Evolutionary conservation across 2,797 vertebrate species (phyloP).

Genomic region (Tragopan temminckii): DNA sequence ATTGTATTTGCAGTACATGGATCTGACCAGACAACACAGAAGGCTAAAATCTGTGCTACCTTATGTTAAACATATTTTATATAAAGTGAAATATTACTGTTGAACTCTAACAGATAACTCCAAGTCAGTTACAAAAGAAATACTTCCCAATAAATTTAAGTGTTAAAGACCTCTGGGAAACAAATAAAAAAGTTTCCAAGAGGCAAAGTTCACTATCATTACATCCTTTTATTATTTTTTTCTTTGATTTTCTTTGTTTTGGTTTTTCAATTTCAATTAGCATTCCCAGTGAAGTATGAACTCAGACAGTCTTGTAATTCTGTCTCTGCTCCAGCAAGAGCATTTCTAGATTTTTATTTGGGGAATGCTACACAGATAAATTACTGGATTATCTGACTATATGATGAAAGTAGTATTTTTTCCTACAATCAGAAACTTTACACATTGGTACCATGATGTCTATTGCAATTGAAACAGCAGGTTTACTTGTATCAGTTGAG

Average conservation of each 20-base stretch:
- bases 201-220: not conserved
- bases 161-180: not conserved
- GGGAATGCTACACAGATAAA: not conserved
- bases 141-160: not conserved
- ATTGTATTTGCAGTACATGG: not conserved
- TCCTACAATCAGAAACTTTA: not conserved
- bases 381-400: not conserved
- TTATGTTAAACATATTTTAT: not conserved
- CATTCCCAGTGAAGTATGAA: conserved; percentile 27
- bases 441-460: not conserved
- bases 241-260: not conserved
- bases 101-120: not conserved
- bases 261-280: conserved; percentile 21
- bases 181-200: not conserved
- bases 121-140: not conserved
- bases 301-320: not conserved
- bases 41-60: not conserved
- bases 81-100: not conserved
- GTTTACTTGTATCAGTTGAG: not conserved
- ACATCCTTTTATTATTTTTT: not conserved
- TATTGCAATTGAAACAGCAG: not conserved
- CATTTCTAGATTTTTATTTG: not conserved
- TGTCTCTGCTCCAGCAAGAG: not conserved
- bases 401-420: not conserved
- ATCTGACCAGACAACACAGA: not conserved